Conservation (phyloP, 92 coral and sea anemone genomes). For the Porites cylindrica region DNA sequence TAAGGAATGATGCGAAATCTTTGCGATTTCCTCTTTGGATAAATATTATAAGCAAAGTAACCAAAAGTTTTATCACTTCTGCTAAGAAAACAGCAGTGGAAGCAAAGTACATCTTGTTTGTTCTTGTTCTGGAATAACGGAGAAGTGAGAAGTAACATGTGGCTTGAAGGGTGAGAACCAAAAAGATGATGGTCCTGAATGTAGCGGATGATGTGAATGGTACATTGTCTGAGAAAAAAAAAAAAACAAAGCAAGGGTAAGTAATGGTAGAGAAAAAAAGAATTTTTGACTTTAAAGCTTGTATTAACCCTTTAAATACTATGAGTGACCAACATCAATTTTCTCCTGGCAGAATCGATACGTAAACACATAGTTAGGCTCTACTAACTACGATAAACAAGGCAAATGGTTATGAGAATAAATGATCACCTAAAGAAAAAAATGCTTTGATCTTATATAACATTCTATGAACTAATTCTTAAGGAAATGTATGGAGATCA, state of each 20-base stretch:
- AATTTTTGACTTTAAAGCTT: too few relatives aligned
- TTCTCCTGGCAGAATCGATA: too few relatives aligned
- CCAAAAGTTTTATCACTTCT: slow-evolving; percentile 67
- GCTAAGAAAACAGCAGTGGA: slow-evolving; percentile 83
- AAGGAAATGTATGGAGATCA: too few relatives aligned
- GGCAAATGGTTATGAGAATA: too few relatives aligned
- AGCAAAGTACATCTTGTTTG: slow-evolving; percentile 74
- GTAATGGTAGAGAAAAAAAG: too few relatives aligned
- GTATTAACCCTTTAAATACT: too few relatives aligned
- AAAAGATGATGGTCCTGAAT: slow-evolving; percentile 40
- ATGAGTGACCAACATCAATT: too few relatives aligned
- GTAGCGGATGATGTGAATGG: slow-evolving; percentile 53
- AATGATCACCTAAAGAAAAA: too few relatives aligned
- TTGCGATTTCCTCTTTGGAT: slow-evolving; percentile 56
- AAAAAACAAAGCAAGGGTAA: neutral
- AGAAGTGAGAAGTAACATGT: slow-evolving; percentile 80
- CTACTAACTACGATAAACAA: too few relatives aligned
- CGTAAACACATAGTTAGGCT: too few relatives aligned
- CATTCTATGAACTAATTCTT: too few relatives aligned
- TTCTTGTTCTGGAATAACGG: slow-evolving; percentile 77
- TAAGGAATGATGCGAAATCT: slow-evolving; percentile 57
- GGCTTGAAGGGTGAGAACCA: slow-evolving; percentile 75
- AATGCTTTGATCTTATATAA: too few relatives aligned
- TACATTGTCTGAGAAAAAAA: slow-evolving; percentile 49
- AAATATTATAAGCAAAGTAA: slow-evolving; percentile 61